A percentile compares a stretch with the other conserved stretches of the same genome.
These are phyloP conservation scores for Pseudolaguvia tuberculata DNA, from an alignment of 2,113 vertebrate genomes.

Conservation along the genomic window DNA sequence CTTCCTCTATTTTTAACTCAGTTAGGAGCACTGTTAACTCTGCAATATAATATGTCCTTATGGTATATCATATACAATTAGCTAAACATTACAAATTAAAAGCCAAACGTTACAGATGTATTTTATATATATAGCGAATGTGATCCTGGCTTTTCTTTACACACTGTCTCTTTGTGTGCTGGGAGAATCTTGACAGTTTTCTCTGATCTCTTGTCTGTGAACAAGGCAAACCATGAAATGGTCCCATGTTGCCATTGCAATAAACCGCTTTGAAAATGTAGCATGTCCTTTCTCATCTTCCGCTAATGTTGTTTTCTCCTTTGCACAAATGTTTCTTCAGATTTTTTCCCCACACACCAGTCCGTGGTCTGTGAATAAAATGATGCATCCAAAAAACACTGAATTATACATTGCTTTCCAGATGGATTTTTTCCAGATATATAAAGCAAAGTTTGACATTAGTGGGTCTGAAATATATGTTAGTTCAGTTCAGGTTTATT, in stretches of 20 bases:
- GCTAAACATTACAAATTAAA: not conserved
- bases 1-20: not conserved
- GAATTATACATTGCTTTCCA: constrained; percentile 32
- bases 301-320: not conserved
- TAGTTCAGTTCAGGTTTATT: no score
- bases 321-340: not conserved
- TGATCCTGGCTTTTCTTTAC: not conserved
- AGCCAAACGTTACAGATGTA: not conserved
- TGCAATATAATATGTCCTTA: not conserved
- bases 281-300: constrained; percentile 1
- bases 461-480: constrained; percentile 42
- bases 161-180: not conserved
- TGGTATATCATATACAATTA: not conserved
- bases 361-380: not conserved
- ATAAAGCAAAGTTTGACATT: constrained; percentile 32
- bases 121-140: not conserved
- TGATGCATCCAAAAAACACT: constrained; percentile 44
- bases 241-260: not conserved
- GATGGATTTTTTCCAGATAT: constrained; percentile 51
- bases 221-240: not conserved
- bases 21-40: not conserved
- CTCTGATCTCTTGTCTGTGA: not conserved
- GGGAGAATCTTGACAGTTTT: not conserved
- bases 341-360: not conserved
- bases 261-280: not conserved